phyloP scores from a whole-genome alignment of 2,888 invertebrate genomes.

The Drosophila neutralis region DNA sequence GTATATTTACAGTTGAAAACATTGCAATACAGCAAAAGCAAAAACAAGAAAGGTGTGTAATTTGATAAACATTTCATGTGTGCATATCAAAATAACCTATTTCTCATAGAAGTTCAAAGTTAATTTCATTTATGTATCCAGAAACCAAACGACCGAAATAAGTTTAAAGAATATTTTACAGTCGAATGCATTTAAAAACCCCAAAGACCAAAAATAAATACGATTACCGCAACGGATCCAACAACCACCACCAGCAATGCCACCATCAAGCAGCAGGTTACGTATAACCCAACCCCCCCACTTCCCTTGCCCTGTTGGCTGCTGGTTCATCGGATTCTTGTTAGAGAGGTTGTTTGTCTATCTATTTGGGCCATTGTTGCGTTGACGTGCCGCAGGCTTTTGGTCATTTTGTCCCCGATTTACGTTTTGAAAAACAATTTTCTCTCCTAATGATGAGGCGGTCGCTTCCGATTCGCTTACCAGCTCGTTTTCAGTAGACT shows the following conservation, averaged over 20 bases:
- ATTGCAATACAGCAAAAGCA: neutral
- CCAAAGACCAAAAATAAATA: constrained; percentile 73
- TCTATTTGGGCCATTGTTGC: constrained; percentile 58
- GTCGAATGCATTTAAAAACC: constrained; percentile 61
- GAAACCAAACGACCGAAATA: constrained; percentile 40
- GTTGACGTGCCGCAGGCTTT: constrained; percentile 64
- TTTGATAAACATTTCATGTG: neutral
- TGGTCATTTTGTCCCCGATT: constrained; percentile 75
- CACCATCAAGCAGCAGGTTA: constrained; percentile 7
- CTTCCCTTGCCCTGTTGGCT: too few species aligned
- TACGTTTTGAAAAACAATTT: constrained; percentile 76
- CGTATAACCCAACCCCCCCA: neutral
- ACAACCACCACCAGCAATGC: neutral
- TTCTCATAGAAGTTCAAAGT: constrained; percentile 59
- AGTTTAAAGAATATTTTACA: constrained; percentile 68
- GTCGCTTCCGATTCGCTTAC: constrained; percentile 59
- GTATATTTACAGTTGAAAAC: constrained; percentile 12
- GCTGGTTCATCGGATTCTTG: constrained; percentile 8
- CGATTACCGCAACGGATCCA: constrained; percentile 52
- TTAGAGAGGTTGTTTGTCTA: constrained; percentile 47
- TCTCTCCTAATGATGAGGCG: constrained; percentile 62
- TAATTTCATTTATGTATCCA: constrained; percentile 43
- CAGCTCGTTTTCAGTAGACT: constrained; percentile 39
- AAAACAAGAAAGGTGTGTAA: neutral
- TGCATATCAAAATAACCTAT: constrained; percentile 20